Evolutionary conservation across 1,140 invertebrate species (phyloP).

Genomic region (Cardiocondyla obscurior): DNA sequence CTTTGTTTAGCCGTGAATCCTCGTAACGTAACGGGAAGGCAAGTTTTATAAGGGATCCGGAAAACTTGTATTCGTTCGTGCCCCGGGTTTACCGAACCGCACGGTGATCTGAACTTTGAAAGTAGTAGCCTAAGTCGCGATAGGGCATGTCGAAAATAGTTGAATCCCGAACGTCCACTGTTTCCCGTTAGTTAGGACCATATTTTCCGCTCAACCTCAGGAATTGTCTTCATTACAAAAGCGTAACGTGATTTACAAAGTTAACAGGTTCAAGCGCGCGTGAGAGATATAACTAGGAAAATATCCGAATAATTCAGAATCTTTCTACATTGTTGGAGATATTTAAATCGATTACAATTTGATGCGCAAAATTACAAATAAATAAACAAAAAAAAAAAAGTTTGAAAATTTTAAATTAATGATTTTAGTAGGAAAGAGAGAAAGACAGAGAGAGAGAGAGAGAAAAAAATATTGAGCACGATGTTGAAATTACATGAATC

Average conservation of each 20-base stretch:
- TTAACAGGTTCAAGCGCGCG: background rate
- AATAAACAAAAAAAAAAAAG: background rate
- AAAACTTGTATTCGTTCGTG: conserved; percentile 37
- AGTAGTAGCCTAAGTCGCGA: background rate
- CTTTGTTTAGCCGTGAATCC: conserved; percentile 33
- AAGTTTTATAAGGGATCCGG: conserved; percentile 31
- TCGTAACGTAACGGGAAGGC: background rate
- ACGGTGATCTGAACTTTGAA: conserved; percentile 15
- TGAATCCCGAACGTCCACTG: conserved; percentile 7
- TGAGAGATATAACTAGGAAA: background rate
- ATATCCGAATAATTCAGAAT: background rate
- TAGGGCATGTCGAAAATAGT: background rate
- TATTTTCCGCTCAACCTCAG: background rate
- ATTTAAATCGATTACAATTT: conserved; percentile 5
- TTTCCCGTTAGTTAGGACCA: background rate
- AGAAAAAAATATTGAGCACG: no score
- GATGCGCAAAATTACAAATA: background rate
- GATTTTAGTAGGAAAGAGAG: background rate
- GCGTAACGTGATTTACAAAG: background rate
- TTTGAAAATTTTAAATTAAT: background rate
- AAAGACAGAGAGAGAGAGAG: background rate
- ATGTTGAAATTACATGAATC: background rate
- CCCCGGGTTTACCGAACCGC: background rate
- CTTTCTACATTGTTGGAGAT: background rate
- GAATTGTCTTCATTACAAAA: background rate